phyloP scores from a whole-genome alignment of 2,113 vertebrate species.

The Microcebus jonahi region DNA sequence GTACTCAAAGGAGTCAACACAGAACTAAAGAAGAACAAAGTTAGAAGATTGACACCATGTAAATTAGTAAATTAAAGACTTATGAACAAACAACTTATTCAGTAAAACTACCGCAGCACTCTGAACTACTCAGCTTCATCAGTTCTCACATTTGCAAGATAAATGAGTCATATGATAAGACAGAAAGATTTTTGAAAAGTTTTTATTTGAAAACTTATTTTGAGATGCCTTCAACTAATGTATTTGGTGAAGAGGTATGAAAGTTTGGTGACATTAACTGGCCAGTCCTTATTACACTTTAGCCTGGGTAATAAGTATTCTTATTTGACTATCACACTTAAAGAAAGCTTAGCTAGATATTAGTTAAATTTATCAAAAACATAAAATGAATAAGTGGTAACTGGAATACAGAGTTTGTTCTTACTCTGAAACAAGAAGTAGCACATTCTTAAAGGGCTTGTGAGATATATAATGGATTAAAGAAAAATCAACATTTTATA shows the following conservation, averaged over 20 bases:
- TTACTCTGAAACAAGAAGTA: neutral
- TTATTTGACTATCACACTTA: neutral
- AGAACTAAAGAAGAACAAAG: neutral
- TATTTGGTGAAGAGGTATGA: neutral
- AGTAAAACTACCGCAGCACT: neutral
- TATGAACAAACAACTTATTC: neutral
- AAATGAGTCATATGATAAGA: neutral
- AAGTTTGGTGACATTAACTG: neutral
- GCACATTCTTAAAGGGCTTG: neutral
- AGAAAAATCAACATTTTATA: neutral
- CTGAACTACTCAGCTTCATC: neutral
- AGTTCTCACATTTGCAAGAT: neutral
- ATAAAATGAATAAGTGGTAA: neutral
- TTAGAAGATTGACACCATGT: neutral
- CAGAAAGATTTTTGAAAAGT: neutral
- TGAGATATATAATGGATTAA: neutral
- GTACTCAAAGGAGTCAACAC: neutral
- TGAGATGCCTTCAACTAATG: neutral
- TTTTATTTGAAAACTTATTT: neutral
- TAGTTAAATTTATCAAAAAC: neutral
- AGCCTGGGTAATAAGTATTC: neutral
- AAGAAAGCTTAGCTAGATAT: neutral
- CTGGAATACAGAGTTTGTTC: neutral
- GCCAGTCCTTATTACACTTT: neutral
- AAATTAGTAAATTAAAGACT: neutral